Percentiles rank a stretch among this genome's conserved stretches.
Evolutionary conservation across 2,113 vertebrate genomes (phyloP).

Genomic region (Lampris incognitus): DNA sequence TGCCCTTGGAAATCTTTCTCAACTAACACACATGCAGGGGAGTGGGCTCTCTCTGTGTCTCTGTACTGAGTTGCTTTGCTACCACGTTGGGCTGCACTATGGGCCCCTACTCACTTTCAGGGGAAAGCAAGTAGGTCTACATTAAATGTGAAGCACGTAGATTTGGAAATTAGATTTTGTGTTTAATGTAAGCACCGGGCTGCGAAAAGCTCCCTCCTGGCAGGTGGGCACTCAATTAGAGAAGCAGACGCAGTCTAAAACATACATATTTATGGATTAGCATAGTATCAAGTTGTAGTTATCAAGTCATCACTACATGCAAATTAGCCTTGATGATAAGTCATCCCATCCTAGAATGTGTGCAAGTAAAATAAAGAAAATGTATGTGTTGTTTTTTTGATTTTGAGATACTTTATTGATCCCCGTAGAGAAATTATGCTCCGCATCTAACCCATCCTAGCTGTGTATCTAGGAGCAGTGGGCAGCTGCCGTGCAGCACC

Average conservation of each 20-base stretch:
- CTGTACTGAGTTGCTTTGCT: constrained; percentile 1
- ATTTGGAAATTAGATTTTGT: background rate
- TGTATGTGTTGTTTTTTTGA: no score
- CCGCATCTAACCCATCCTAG: no score
- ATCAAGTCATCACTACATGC: background rate
- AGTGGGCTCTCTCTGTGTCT: background rate
- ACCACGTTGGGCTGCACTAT: background rate
- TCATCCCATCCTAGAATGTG: background rate
- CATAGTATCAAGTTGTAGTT: background rate
- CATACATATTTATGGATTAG: no score
- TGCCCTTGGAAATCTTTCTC: constrained; percentile 39
- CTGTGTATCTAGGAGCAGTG: no score
- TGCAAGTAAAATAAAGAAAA: no score
- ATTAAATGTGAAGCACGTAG: background rate
- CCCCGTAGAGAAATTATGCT: no score
- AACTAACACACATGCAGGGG: constrained; percentile 23
- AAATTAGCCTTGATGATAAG: background rate
- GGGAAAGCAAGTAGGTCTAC: background rate
- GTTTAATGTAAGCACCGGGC: background rate
- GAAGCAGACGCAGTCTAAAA: background rate
- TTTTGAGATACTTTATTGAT: no score
- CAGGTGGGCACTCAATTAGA: background rate
- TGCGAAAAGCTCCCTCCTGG: background rate
- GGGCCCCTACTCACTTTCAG: background rate
- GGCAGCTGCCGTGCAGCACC: no score